phyloP scores from a whole-genome alignment of 1,140 invertebrate genomes.

The Bicyclus anynana region DNA sequence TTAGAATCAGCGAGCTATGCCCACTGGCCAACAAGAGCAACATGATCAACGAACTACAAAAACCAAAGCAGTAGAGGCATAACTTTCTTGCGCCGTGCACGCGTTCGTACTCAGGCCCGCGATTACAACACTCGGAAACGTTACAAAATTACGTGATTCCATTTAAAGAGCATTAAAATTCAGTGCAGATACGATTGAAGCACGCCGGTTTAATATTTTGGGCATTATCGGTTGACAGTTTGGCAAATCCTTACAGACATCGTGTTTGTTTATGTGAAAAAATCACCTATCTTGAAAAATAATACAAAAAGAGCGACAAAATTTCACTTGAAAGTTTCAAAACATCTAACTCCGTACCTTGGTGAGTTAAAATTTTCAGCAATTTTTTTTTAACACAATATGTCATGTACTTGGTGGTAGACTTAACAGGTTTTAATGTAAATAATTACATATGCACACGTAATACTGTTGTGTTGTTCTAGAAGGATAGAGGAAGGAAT shows the following conservation, averaged over 20 bases:
- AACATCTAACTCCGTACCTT: not conserved
- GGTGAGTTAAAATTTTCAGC: not conserved
- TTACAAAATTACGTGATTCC: constrained; percentile 30
- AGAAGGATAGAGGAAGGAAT: not conserved
- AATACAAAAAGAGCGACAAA: not conserved
- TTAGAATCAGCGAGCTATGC: not conserved
- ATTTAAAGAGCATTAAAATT: constrained; percentile 27
- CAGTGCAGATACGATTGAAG: constrained; percentile 19
- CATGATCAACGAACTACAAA: constrained; percentile 11
- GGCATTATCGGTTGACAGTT: constrained; percentile 32
- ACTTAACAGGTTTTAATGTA: no score
- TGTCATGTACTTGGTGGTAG: not conserved
- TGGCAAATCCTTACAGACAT: constrained; percentile 16
- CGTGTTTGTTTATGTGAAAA: constrained; percentile 27
- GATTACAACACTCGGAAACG: constrained; percentile 25
- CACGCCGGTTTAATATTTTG: constrained; percentile 26
- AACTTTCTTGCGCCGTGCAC: constrained; percentile 29
- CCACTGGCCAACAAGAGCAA: constrained; percentile 7
- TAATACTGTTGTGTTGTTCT: not conserved
- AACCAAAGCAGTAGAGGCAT: constrained; percentile 23
- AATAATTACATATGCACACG: not conserved
- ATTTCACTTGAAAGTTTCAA: not conserved
- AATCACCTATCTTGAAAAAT: not conserved
- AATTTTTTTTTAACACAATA: no score
- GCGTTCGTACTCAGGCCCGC: constrained; percentile 12